phyloP scores from a whole-genome alignment of 2,113 vertebrate genomes.

The Abramis brama region DNA sequence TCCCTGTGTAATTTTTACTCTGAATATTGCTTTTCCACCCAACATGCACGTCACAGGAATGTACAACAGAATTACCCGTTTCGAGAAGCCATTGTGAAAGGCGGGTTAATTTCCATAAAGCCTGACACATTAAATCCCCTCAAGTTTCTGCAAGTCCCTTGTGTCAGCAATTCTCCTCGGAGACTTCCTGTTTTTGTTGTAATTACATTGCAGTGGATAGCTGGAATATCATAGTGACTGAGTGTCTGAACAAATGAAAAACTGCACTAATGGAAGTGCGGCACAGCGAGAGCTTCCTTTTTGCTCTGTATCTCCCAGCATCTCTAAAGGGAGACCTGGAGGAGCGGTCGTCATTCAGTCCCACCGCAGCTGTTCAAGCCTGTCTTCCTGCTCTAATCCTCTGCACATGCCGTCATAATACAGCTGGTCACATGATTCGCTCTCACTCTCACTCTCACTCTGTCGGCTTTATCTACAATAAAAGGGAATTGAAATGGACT shows the following conservation, averaged over 20 bases:
- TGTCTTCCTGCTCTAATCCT: conserved; percentile 40
- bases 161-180: conserved; percentile 13
- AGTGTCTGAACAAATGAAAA: conserved; percentile 10
- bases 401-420: conserved; percentile 35
- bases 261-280: neutral
- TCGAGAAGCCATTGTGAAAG: neutral
- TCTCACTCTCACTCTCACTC: neutral
- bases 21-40: neutral
- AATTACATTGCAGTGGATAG: conserved; percentile 16
- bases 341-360: neutral
- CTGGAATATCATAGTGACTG: conserved; percentile 30
- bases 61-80: neutral
- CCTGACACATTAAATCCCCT: conserved; percentile 17
- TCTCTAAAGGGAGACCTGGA: neutral
- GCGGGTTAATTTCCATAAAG: conserved; percentile 23
- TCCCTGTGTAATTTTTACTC: neutral
- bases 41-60: conserved; percentile 7
- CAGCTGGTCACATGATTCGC: conserved; percentile 21
- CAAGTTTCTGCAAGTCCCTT: conserved; percentile 9
- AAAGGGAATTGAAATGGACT: conserved; percentile 21
- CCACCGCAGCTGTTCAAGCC: neutral
- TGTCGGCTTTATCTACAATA: conserved; percentile 6
- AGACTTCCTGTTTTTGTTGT: conserved; percentile 17
- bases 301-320: neutral
- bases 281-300: neutral